Percentiles rank a stretch among this genome's conserved stretches.
phyloP scores from a whole-genome alignment of 2,888 invertebrate genomes.

The Elmis aenea region DNA sequence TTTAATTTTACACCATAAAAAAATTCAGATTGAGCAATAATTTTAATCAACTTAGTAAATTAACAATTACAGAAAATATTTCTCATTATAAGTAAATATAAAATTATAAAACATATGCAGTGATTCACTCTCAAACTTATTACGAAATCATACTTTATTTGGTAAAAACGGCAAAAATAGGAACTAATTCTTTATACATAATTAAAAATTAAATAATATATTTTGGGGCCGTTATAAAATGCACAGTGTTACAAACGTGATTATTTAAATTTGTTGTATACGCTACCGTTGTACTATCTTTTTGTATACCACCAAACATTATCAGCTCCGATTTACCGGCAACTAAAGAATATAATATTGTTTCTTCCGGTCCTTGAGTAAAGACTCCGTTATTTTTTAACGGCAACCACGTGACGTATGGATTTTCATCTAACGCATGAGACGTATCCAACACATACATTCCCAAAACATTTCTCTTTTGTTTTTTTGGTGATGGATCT shows the following conservation, averaged over 20 bases:
- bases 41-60: not conserved
- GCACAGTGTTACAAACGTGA: slow-evolving; percentile 71
- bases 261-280: slow-evolving; percentile 50
- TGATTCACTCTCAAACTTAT: no score
- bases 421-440: slow-evolving; percentile 61
- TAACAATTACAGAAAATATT: no score
- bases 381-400: slow-evolving; percentile 51
- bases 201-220: slow-evolving; percentile 59
- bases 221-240: slow-evolving; percentile 69
- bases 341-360: slow-evolving; percentile 84
- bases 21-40: no score
- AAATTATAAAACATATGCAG: no score
- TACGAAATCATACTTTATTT: not conserved
- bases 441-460: slow-evolving; percentile 85
- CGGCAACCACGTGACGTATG: slow-evolving; percentile 64
- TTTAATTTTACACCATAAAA: no score
- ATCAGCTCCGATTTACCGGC: slow-evolving; percentile 88
- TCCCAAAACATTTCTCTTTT: slow-evolving; percentile 61
- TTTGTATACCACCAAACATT: slow-evolving; percentile 94
- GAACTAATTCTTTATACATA: no score
- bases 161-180: not conserved
- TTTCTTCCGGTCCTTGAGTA: slow-evolving; percentile 77
- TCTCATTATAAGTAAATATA: no score
- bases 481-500: slow-evolving; percentile 51
- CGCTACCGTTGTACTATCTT: slow-evolving; percentile 61